Percentiles rank a stretch among this genome's conserved stretches.
phyloP scores from a whole-genome alignment of 2,113 vertebrate species.

The Gorsachius goisagi region DNA sequence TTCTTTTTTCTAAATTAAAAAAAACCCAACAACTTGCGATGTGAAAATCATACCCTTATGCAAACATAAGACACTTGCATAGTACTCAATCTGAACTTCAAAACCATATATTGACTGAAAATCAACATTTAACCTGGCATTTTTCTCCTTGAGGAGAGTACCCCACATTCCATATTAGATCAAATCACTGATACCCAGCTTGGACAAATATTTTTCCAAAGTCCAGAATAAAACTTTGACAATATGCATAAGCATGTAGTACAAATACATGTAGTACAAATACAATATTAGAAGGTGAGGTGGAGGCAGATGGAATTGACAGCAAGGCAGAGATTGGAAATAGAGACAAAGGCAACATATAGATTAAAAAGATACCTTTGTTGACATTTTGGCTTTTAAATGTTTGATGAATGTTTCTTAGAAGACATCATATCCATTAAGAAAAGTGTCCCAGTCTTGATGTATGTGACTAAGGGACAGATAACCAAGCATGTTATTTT shows the following conservation, averaged over 20 bases:
- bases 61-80: neutral
- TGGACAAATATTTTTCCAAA: neutral
- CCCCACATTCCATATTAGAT: neutral
- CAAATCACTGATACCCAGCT: neutral
- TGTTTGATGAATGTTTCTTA: neutral
- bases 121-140: neutral
- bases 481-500: neutral
- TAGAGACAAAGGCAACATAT: neutral
- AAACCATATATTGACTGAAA: neutral
- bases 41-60: neutral
- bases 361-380: neutral
- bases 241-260: neutral
- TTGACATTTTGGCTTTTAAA: neutral
- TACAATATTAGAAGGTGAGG: neutral
- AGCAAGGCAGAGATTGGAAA: neutral
- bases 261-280: neutral
- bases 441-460: neutral
- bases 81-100: neutral
- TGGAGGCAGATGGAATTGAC: neutral
- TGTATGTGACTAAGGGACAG: neutral
- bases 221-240: neutral
- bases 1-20: neutral
- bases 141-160: neutral
- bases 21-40: fast-evolving
- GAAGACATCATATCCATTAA: neutral